Conservation (phyloP, 2,113 vertebrate genomes). For the Semnornis frantzii region DNA sequence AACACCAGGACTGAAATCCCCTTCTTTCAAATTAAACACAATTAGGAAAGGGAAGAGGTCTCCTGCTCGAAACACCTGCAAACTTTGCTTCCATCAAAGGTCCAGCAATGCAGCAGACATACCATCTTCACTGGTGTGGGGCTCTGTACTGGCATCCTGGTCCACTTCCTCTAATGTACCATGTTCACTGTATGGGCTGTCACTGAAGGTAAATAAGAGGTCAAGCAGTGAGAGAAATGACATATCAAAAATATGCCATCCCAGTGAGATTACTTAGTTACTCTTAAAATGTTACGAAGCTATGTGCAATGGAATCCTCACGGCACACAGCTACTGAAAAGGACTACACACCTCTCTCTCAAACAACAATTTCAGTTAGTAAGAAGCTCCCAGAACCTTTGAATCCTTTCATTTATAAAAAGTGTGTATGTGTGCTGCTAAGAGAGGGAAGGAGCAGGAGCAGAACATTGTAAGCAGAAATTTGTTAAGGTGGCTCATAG, state of each 20-base stretch:
- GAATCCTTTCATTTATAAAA: background rate
- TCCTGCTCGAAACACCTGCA: background rate
- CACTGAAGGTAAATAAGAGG: constrained; percentile 74
- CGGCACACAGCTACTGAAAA: background rate
- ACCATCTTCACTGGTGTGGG: constrained; percentile 98
- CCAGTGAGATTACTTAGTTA: background rate
- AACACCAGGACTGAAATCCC: background rate
- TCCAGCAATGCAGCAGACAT: constrained; percentile 5
- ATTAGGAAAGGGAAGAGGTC: background rate
- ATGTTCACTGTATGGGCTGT: constrained; percentile 96
- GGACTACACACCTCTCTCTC: background rate
- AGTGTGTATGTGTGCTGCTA: background rate
- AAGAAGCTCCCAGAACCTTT: background rate
- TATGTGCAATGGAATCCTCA: background rate
- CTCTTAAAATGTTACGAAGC: background rate
- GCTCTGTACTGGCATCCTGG: constrained; percentile 90
- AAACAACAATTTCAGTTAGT: background rate
- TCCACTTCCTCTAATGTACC: constrained; percentile 93
- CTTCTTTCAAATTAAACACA: constrained; percentile 3
- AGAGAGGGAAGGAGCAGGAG: background rate
- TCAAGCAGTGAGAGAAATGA: background rate
- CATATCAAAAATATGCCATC: background rate
- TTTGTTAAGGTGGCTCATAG: background rate
- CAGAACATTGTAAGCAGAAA: background rate
- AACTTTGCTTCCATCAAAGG: background rate